Base-by-base conservation (phyloP, 2,113 vertebrate genomes). In the Ictalurus furcatus region DNA sequence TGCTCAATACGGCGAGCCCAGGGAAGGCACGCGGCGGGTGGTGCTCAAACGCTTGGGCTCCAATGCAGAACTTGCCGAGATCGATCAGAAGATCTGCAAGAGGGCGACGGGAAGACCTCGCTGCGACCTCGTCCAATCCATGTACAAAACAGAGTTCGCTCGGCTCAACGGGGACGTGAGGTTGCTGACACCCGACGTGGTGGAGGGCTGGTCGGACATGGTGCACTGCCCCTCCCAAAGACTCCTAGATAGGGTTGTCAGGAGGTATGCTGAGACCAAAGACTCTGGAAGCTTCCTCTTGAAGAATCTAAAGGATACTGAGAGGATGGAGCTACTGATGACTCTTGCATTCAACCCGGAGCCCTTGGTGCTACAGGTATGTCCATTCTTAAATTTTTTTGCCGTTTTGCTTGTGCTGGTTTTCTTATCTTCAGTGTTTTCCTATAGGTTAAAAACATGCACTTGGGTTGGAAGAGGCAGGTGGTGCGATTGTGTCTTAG, bases 211-310 rank as follows among this genome's bases (percentile, higher is more conserved):
- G 98, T 99, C 98, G 1, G 98, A 99, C 94, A 95, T 99, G 93
- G 98, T 99, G 93, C 98, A 99, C 94, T 99, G 98, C 93, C 98
- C 98, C 76, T 99, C 98, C 71, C 98, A 99, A 96, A 97, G 98
- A 93, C 95, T 99, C 90, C 97, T 99, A 82, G 98, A 99, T 95
- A 95, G 98, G 34, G 95, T 99, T 90, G 98, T 99, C 84, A 96
- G 98, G 91, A 96, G 98, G 91, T 99, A 99, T 9, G 98, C 98
- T 1, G 98, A 99, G 95, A 99, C 98, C 92, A 98, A 98, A 96
- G 98, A 99, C 94, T 99, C 98, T 1, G 98, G 98, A 92, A 99
- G 98, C 95, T 99, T 99, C 93, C 93, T 99, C 86, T 96, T 99
- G 28, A 98, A 98, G 93, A 99, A 99, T 94, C 96, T 99, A 69